Base-by-base conservation (phyloP, 2,888 invertebrate species). In the Torymus auratus region DNA sequence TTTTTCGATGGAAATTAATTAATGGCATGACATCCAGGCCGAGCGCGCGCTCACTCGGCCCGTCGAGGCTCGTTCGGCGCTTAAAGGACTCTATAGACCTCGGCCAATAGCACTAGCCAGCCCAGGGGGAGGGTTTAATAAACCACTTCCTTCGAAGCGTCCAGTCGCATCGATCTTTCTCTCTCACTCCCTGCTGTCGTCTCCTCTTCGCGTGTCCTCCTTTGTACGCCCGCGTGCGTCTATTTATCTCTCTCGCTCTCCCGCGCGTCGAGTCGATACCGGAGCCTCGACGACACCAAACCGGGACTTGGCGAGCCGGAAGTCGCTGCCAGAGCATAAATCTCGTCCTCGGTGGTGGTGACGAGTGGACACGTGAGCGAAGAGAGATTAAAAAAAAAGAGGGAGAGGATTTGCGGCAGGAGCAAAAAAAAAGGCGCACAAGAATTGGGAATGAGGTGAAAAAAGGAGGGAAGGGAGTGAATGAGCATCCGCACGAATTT, bases 281-380 rank as follows among this genome's bases (percentile, higher is more conserved):
- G 20, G 65, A 15, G 17, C 50, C 50, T 15, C 3, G 65, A 65
- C 50, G 14, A 11, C 7, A 50, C 50, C 15, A 17, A 58, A 58
- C 58, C 58, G 58, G 17, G 58, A 58, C 58, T 58, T 10, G 58
- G 58, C 28, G 58, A 58, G 14, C 17, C 58, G 58, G 15, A 58
- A 58, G 58, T 58, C 28, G 28, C 58, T 58, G 58, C 58, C 58
- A 58, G 58, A 10, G 58, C 58, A 58, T 58, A 58, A 58, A 58
- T 58, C 17, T 58, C 58, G n/a, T 17, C 17, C 5, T n/a, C 58
- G 15, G 15, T 13, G 17, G 3, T 4, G 28, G 28, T 28, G 28
- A 4, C 28, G 58, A 58, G 58, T 58, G 58, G 58, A 58, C 58
- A 58, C 15, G 15, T 58, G 58, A 58, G 58, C n/a, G n/a, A 58